Evolutionary conservation across 2,797 vertebrate species (phyloP).

Genomic region (Enteromius viviparus): DNA sequence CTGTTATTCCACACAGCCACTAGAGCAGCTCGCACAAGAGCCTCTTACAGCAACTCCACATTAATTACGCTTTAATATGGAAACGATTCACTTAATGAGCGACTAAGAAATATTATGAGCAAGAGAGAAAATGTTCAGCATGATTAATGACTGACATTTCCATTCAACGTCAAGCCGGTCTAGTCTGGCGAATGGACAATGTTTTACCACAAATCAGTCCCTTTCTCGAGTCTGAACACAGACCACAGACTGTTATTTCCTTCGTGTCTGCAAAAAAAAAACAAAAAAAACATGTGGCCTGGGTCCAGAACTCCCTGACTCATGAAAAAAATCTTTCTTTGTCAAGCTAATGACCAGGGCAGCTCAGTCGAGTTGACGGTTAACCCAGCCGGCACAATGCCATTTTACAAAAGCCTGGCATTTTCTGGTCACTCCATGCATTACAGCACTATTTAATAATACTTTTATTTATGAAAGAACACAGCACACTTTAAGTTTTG

Average conservation of each 20-base stretch:
- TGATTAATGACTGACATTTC: conserved; percentile 58
- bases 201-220: conserved; percentile 69
- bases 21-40: conserved; percentile 53
- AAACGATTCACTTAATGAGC: conserved; percentile 64
- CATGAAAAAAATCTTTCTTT: conserved; percentile 69
- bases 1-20: conserved; percentile 42
- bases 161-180: conserved; percentile 57
- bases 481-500: neutral
- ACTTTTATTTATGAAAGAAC: conserved; percentile 26
- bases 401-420: conserved; percentile 43
- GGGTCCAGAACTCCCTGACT: conserved; percentile 74
- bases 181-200: conserved; percentile 46
- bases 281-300: conserved; percentile 32
- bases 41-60: conserved; percentile 59
- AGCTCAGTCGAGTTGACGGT: conserved; percentile 49
- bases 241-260: conserved; percentile 47
- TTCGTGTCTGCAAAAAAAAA: conserved; percentile 33
- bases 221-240: conserved; percentile 55
- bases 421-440: conserved; percentile 36
- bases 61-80: conserved; percentile 64
- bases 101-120: conserved; percentile 61
- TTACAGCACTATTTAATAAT: conserved; percentile 39
- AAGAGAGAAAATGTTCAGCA: conserved; percentile 50
- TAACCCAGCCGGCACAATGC: conserved; percentile 49
- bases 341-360: conserved; percentile 64